A percentile compares a stretch with the other conserved stretches of the same genome.
These are phyloP conservation scores for Caloenas nicobarica DNA, from an alignment of 2,113 vertebrate species.

Conservation along the genomic window DNA sequence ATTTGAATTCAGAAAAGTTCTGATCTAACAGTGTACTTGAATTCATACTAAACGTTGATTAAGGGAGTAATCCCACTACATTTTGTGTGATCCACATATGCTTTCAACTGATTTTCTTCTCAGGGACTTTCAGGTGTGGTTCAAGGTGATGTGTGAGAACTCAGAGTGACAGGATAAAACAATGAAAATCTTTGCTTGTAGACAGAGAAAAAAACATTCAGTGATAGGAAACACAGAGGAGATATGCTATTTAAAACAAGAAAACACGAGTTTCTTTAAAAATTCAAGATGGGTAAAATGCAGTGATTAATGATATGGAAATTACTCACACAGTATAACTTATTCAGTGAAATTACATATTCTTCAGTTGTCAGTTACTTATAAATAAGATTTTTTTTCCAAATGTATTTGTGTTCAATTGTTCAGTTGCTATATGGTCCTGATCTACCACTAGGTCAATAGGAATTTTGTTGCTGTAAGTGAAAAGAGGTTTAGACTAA, in stretches of 20 bases:
- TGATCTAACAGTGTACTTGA: neutral
- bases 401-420: neutral
- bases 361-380: neutral
- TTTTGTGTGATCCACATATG: neutral
- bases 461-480: neutral
- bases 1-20: neutral
- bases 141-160: neutral
- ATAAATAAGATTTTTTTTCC: neutral
- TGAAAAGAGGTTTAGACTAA: neutral
- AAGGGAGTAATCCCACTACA: neutral
- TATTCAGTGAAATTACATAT: neutral
- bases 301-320: neutral
- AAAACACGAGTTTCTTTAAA: neutral
- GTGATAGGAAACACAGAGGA: neutral
- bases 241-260: neutral
- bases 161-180: neutral
- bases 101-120: neutral
- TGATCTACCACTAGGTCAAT: neutral
- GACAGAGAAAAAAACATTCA: neutral
- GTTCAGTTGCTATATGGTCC: neutral
- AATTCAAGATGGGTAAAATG: neutral
- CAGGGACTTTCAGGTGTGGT: neutral
- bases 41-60: neutral
- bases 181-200: neutral
- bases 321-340: neutral